Evolutionary conservation across 2,888 invertebrate species (phyloP).

Genomic region (Dolomedes plantarius): DNA sequence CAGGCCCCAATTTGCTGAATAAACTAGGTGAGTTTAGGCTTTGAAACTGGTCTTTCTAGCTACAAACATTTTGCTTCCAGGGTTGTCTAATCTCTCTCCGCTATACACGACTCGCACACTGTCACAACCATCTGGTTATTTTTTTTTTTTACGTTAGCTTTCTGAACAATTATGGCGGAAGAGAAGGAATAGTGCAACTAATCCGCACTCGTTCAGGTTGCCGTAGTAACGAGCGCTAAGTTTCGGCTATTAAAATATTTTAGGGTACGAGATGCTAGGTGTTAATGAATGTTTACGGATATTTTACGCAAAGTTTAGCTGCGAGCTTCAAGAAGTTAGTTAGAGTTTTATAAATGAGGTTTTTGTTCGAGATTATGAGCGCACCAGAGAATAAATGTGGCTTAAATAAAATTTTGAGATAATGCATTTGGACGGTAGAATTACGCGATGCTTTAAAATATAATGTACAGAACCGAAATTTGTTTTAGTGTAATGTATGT

Average conservation of each 20-base stretch:
- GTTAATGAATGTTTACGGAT: slow-evolving; percentile 12
- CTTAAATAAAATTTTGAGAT: background rate
- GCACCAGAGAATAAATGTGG: background rate
- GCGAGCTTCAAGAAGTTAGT: background rate
- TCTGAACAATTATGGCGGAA: slow-evolving; percentile 16
- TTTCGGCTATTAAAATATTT: slow-evolving; percentile 6
- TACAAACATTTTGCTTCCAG: background rate
- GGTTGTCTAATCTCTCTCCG: background rate
- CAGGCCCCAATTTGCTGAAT: background rate
- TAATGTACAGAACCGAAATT: too few species aligned
- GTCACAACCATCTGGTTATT: slow-evolving; percentile 15
- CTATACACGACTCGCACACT: background rate
- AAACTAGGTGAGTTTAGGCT: background rate
- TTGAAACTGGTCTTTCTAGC: background rate
- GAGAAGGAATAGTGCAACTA: background rate
- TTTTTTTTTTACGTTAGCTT: background rate
- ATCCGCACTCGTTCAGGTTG: slow-evolving; percentile 15
- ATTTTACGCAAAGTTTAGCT: background rate
- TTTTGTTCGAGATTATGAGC: background rate
- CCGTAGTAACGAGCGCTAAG: background rate
- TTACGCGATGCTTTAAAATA: too few species aligned
- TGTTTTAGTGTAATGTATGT: too few species aligned
- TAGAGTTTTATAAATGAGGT: background rate
- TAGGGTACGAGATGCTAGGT: background rate
- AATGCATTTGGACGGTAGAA: background rate